These are phyloP conservation scores for Leptinotarsa texana DNA, from an alignment of 1,140 invertebrate genomes.

Conservation along the genomic window DNA sequence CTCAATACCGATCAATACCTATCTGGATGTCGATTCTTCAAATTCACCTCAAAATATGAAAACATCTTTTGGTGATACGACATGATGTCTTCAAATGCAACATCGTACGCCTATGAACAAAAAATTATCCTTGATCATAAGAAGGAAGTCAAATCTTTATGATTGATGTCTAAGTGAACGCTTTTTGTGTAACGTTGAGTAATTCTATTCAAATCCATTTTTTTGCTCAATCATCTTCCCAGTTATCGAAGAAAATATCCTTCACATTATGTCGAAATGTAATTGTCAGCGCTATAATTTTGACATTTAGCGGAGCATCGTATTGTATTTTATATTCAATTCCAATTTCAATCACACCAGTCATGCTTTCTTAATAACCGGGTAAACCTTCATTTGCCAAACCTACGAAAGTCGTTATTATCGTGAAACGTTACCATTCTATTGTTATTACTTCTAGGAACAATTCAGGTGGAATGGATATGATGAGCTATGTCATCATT, in stretches of 20 bases:
- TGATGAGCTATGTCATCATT: not conserved
- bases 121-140: too few species aligned
- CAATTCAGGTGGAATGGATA: constrained; percentile 5
- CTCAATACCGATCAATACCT: too few species aligned
- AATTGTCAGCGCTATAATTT: constrained; percentile 22
- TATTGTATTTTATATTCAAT: constrained; percentile 28
- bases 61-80: too few species aligned
- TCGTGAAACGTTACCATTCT: constrained; percentile 9
- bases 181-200: not conserved
- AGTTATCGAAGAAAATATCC: constrained; percentile 1
- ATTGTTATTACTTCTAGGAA: constrained; percentile 14
- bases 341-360: constrained; percentile 35
- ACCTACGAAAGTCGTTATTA: constrained; percentile 14
- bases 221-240: not conserved
- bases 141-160: not conserved
- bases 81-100: too few species aligned
- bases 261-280: not conserved
- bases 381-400: constrained; percentile 5
- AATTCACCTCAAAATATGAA: too few species aligned
- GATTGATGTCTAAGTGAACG: not conserved
- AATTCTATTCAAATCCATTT: not conserved
- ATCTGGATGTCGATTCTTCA: too few species aligned
- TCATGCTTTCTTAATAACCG: constrained; percentile 18
- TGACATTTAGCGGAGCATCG: constrained; percentile 37
- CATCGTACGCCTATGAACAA: too few species aligned